phyloP scores from a whole-genome alignment of 2,113 vertebrate genomes.

The Phylloscopus whistleri region DNA sequence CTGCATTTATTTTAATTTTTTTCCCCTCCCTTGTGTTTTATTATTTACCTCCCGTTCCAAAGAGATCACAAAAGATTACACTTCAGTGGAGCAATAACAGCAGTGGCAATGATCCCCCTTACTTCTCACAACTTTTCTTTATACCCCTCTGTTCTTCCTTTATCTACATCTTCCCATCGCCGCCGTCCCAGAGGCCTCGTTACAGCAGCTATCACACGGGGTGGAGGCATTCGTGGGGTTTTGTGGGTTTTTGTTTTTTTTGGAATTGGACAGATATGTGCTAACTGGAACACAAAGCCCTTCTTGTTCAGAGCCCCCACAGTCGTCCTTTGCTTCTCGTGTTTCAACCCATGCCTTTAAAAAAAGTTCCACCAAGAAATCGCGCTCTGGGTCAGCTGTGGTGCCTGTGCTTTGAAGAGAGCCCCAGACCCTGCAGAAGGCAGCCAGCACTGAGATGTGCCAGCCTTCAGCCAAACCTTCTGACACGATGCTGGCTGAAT shows the following conservation, averaged over 20 bases:
- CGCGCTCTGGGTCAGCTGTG: background rate
- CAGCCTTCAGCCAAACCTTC: background rate
- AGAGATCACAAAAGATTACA: constrained; percentile 60
- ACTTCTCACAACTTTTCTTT: constrained; percentile 16
- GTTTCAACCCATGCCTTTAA: background rate
- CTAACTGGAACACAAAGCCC: constrained; percentile 3
- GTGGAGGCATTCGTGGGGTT: background rate
- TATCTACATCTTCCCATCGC: background rate
- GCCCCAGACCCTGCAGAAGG: background rate
- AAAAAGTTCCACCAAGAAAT: background rate
- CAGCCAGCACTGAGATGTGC: background rate
- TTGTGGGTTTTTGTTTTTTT: background rate
- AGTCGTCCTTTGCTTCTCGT: background rate
- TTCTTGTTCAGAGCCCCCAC: background rate
- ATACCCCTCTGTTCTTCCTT: background rate
- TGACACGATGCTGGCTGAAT: background rate
- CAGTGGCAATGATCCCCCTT: background rate
- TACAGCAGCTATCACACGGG: background rate
- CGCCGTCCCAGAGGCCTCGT: constrained; percentile 6
- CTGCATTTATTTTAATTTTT: constrained; percentile 45
- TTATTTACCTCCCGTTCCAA: constrained; percentile 63
- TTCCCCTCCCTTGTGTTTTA: constrained; percentile 55
- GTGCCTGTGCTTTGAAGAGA: background rate
- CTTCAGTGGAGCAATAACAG: constrained; percentile 16
- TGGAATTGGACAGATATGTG: background rate